Base-by-base conservation (phyloP, 2,113 vertebrate species). In the Oncorhynchus mykiss region DNA sequence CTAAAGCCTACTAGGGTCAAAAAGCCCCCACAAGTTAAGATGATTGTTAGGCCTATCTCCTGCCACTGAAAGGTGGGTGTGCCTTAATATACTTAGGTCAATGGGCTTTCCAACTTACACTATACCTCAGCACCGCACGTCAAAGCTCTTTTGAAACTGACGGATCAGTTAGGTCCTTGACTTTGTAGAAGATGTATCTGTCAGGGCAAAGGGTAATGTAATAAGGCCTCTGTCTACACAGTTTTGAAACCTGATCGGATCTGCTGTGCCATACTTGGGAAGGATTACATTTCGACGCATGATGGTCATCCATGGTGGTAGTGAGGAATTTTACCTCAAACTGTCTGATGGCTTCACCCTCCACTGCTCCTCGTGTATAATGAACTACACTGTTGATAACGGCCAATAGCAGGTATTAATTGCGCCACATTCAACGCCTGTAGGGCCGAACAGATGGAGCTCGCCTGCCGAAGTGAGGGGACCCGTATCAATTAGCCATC, bases 331-430 rank as follows among this genome's bases (percentile, higher is more conserved):
- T 86, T 66, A 78, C 73, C 24, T 73, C 66, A 18, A 12, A 59
- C 39, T 2, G 73, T 67, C 64, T 70, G 60, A 49, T 48, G 1
- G 1, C 72, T 70, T 49, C 64, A 71, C 49, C 72, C 66, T 24
- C 25, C 51, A 72, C 81, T 78, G 79, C 69, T 68, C 25, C 73
- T 86, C 85, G 85, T 92, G 72, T 79, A 91, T 92, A 86, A 91
- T 91, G 71, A 57, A 80, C 60, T 25, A 88, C 57, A 20, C 2
- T 25, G 65, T 34, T 78, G 60, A 85, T 80, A 87, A 79, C 67
- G 62, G 79, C 57, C 66, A 71, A 78, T 45, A 13, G 60, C 49
- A 65, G 84, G 79, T 80, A 83, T 81, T 85, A 84, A 75, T 70
- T 79, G 81, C 82, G 74, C 69, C 29, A 25, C 59, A 73, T 87